Conservation (phyloP, 1,140 invertebrate species). For the Drosophila ananassae region DNA sequence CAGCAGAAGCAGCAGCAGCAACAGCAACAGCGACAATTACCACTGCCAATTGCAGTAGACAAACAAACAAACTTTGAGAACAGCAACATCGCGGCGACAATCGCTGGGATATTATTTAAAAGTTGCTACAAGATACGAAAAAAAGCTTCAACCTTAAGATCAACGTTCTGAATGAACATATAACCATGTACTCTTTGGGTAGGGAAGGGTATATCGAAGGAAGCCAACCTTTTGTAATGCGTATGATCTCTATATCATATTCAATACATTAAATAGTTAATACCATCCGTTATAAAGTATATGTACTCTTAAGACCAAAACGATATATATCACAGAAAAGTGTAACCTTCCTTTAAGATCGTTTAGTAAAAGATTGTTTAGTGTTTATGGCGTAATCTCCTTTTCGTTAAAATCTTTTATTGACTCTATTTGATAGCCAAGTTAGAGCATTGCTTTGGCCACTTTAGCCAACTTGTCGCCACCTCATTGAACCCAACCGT, state of each 20-base stretch:
- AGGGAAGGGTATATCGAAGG: neutral
- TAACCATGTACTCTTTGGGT: conserved; percentile 13
- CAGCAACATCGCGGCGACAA: conserved; percentile 33
- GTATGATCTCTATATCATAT: no score
- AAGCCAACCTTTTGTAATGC: neutral
- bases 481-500: conserved; percentile 37
- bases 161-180: conserved; percentile 49
- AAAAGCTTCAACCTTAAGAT: conserved; percentile 34
- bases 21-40: conserved; percentile 45
- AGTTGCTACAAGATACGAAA: conserved; percentile 23
- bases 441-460: conserved; percentile 6
- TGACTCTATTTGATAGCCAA: neutral
- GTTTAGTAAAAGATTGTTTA: no score
- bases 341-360: no score
- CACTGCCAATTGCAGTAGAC: conserved; percentile 37
- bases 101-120: conserved; percentile 55
- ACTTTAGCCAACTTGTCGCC: neutral
- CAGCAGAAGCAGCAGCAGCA: conserved; percentile 25
- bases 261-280: no score
- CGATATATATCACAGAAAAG: no score
- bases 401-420: no score
- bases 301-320: no score
- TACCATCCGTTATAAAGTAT: no score
- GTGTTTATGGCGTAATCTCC: no score
- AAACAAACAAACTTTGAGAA: conserved; percentile 36